These are phyloP conservation scores for Eulemur mongoz DNA, from an alignment of 2,797 vertebrate genomes.

Conservation along the genomic window DNA sequence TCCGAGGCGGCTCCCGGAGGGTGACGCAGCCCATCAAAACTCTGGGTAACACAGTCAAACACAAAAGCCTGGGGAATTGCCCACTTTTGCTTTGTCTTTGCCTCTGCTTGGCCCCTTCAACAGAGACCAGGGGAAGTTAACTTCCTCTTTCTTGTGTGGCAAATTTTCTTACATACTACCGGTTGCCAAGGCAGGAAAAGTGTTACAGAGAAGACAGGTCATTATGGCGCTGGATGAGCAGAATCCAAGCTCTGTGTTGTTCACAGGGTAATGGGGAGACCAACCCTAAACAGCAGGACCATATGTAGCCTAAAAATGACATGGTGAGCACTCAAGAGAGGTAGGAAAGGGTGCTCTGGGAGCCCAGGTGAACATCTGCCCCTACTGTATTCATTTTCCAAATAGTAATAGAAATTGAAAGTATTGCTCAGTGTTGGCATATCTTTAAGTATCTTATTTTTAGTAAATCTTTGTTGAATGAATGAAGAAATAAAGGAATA, in stretches of 20 bases:
- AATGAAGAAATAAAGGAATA: background rate
- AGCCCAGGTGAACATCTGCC: background rate
- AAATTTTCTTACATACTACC: background rate
- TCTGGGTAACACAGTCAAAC: background rate
- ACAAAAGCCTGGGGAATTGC: background rate
- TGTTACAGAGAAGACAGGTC: background rate
- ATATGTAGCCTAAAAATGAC: background rate
- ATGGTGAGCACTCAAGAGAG: background rate
- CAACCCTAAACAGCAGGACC: background rate
- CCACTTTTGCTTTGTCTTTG: background rate
- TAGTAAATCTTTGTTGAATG: background rate
- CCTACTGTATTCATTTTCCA: background rate
- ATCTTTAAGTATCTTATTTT: background rate
- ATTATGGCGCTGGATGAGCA: background rate
- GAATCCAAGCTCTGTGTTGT: background rate
- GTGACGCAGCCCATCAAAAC: background rate
- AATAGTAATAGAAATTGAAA: background rate
- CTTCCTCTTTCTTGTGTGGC: background rate
- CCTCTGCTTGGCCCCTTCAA: background rate
- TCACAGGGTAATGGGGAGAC: background rate
- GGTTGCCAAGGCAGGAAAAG: background rate
- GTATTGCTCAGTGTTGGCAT: background rate
- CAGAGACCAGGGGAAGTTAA: background rate
- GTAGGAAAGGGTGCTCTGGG: background rate
- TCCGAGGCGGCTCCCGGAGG: background rate